Evolutionary conservation across 2,888 invertebrate species (phyloP).

Genomic region (Cosmia trapezina): DNA sequence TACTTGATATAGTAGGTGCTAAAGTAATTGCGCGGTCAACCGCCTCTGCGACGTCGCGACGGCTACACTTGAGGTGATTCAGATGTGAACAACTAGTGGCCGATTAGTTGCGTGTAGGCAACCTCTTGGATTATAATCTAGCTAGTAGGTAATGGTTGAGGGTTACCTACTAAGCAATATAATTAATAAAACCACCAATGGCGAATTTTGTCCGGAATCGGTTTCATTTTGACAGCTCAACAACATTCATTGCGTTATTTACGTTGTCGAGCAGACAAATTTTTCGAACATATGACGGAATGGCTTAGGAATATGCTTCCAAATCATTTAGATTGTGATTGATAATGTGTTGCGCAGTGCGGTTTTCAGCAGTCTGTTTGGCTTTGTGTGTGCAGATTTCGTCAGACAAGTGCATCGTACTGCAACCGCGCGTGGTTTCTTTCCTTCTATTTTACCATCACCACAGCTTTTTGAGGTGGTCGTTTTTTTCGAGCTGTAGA

Average conservation of each 20-base stretch:
- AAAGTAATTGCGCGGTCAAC: slow-evolving; percentile 71
- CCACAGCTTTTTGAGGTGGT: background rate
- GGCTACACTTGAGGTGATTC: slow-evolving; percentile 81
- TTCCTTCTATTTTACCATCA: background rate
- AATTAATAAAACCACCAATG: too few species aligned
- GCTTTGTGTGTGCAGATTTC: too few species aligned
- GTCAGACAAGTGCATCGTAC: too few species aligned
- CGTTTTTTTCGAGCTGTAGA: background rate
- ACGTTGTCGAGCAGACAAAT: too few species aligned
- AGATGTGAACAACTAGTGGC: slow-evolving; percentile 66
- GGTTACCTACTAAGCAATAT: background rate
- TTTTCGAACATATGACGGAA: too few species aligned
- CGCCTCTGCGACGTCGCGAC: slow-evolving; percentile 69
- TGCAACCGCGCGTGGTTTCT: background rate
- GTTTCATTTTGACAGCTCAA: too few species aligned
- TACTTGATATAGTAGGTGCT: slow-evolving; percentile 39
- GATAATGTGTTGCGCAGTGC: too few species aligned
- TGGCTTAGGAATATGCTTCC: too few species aligned
- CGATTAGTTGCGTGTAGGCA: slow-evolving; percentile 55
- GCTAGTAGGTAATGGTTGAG: slow-evolving; percentile 12
- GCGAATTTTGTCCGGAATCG: too few species aligned
- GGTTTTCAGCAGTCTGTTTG: too few species aligned
- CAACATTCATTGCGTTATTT: too few species aligned
- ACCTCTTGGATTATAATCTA: slow-evolving; percentile 35
- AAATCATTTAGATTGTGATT: too few species aligned